Conservation (phyloP, 2,888 invertebrate genomes). For the Rhaphigaster nebulosa region DNA sequence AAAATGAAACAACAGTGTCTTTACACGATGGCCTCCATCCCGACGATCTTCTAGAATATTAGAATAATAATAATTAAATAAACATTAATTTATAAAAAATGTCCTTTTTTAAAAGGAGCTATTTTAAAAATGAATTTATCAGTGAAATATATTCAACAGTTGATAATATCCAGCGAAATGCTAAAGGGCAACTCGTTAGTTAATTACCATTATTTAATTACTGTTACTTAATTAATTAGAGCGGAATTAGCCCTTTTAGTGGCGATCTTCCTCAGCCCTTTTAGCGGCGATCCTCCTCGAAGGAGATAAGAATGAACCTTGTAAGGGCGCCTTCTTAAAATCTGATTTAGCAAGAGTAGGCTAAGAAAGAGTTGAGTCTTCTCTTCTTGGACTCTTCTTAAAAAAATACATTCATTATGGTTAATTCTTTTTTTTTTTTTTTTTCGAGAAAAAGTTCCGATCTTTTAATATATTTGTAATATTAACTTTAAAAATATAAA, state of each 20-base stretch:
- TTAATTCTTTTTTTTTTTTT: neutral
- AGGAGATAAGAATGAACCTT: neutral
- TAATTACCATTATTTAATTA: neutral
- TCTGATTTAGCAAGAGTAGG: neutral
- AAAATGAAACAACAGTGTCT: no score
- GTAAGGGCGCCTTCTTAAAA: neutral
- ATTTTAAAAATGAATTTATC: neutral
- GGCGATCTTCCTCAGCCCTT: slow-evolving; percentile 8
- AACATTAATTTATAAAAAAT: neutral
- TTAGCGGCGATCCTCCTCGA: slow-evolving; percentile 13
- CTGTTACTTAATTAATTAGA: neutral
- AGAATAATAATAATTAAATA: neutral
- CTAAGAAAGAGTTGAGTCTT: neutral
- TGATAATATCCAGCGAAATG: neutral
- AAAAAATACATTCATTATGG: neutral
- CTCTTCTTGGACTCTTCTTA: neutral
- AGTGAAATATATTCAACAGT: slow-evolving; percentile 31
- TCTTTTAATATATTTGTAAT: neutral
- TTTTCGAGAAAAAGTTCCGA: no score
- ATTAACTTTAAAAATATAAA: no score
- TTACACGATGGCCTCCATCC: no score
- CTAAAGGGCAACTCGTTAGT: neutral
- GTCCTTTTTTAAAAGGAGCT: neutral
- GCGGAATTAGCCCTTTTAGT: neutral
- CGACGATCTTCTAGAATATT: neutral